Evolutionary conservation across 2,888 invertebrate species (phyloP).

Genomic region (Ptilodon capucinus): DNA sequence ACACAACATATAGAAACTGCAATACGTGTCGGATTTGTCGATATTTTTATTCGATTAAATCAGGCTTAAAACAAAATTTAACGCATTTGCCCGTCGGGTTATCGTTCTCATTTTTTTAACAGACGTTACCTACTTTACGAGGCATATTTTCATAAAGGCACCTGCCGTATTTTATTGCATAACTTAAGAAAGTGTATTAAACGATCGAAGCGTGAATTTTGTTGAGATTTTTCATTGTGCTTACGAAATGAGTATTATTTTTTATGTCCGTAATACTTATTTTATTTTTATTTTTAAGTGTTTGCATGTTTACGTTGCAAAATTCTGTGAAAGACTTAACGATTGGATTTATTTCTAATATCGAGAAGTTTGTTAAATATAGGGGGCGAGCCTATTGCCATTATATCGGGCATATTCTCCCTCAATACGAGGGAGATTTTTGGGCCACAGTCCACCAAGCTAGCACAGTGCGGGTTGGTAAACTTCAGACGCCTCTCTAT

Average conservation of each 20-base stretch:
- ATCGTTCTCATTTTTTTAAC: neutral
- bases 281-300: neutral
- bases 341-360: too few species aligned
- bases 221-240: neutral
- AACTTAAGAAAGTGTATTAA: slow-evolving; percentile 7
- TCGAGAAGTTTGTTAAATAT: too few species aligned
- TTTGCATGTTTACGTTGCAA: neutral
- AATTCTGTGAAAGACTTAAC: too few species aligned
- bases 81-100: neutral
- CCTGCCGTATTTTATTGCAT: neutral
- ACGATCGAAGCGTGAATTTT: neutral
- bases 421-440: too few species aligned
- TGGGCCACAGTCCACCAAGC: too few species aligned
- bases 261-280: neutral
- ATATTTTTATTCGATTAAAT: too few species aligned
- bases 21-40: too few species aligned
- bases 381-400: too few species aligned
- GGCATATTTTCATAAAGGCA: neutral
- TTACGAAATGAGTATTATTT: neutral
- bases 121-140: neutral
- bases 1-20: too few species aligned
- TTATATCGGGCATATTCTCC: too few species aligned
- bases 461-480: too few species aligned
- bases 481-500: too few species aligned
- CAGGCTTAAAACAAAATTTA: neutral